Evolutionary conservation across 2,113 vertebrate species (phyloP), one percentile per base, ranked within the genome.

Genomic region (Epinephelus cyanopodus): DNA sequence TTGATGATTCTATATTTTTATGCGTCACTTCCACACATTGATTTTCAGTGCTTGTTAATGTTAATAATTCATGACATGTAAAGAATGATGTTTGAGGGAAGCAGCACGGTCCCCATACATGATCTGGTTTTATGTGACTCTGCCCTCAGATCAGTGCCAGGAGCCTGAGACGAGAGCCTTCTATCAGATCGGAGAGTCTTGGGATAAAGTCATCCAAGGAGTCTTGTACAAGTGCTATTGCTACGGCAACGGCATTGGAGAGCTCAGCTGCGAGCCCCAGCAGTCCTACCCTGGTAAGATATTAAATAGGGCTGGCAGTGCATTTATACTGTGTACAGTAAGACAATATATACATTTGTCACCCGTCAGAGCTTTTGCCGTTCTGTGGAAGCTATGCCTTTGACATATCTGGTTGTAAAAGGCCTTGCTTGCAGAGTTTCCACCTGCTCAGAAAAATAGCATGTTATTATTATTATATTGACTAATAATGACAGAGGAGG

Each of bases 101-200:
- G 2, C 19, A 29, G 8, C 13, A 3, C 50, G n/a, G 10, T 50
- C 10, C 15, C 37, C 61, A 11, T 79, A 18, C 15, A 48, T 47
- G 18, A 50, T 7, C 4, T 11, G 33, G 25, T 14, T 25, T 25
- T 29, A 27, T 78, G 2, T 82, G 64, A 53, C 37, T 81, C 23
- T 81, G 14, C 19, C 79, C 72, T 80, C 81, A 99, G 98, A 99
- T 84, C 98, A 99, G 81, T 99, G 98, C 93, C 98, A 99, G 89
- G 98, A 99, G 82, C 98, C 97, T 0, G 98, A 99, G 90, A 96
- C 96, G 0, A 95, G 92, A 48, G 96, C 94, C 4, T 98, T 98
- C 91, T 99, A 98, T 91, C 97, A 99, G 81, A 97, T 99, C 0
- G 98, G 98, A 68, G 98, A 99, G 47, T 97, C 97, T 0, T 99